A percentile compares a stretch with the other conserved stretches of the same genome.
These are phyloP conservation scores for Notothenia coriiceps DNA, from an alignment of 2,113 vertebrate species.

Conservation along the genomic window DNA sequence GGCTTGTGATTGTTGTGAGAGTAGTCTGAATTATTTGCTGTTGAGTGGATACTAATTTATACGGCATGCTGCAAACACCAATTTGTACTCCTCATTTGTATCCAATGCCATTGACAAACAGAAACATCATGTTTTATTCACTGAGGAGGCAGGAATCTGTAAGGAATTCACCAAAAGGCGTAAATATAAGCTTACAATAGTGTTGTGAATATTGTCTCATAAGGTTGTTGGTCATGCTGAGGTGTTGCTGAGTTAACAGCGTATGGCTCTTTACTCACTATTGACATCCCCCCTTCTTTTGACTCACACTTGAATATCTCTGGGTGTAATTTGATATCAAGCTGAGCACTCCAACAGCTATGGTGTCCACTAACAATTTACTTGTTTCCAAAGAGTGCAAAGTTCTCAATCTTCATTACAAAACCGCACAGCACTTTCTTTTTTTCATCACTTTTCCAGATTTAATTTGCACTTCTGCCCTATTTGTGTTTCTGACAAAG, in stretches of 20 bases:
- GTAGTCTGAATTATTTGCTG: conserved; percentile 18
- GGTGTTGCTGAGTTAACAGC: conserved; percentile 1
- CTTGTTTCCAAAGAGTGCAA: conserved; percentile 31
- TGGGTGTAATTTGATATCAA: conserved; percentile 15
- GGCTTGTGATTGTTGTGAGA: conserved; percentile 4
- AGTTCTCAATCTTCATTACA: conserved; percentile 23
- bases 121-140: conserved; percentile 16
- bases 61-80: conserved; percentile 7
- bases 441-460: conserved; percentile 47
- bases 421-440: conserved; percentile 63
- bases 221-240: conserved; percentile 5
- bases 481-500: conserved; percentile 73
- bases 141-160: neutral
- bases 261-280: conserved; percentile 17
- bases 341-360: neutral
- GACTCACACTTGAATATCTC: conserved; percentile 40
- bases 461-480: conserved; percentile 86
- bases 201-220: neutral
- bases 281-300: conserved; percentile 27
- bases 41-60: conserved; percentile 13
- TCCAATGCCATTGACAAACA: conserved; percentile 13
- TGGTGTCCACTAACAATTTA: conserved; percentile 46
- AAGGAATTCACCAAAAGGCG: neutral
- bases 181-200: neutral
- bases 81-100: conserved; percentile 8